These are phyloP conservation scores for Andrena chrysosceles DNA, from an alignment of 2,888 invertebrate species.

Conservation along the genomic window DNA sequence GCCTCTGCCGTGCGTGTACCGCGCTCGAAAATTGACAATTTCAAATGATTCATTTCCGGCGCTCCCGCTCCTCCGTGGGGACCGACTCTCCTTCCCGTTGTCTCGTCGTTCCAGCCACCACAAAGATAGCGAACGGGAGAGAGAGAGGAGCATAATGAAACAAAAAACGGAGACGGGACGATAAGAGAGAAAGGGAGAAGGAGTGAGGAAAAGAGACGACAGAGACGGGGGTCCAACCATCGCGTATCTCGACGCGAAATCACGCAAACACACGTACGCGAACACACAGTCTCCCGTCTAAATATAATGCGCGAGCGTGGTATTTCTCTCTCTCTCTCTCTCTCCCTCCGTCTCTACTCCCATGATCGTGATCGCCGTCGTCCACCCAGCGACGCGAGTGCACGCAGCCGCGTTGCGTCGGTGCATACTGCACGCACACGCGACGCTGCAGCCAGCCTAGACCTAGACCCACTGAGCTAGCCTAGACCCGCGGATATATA, in stretches of 20 bases:
- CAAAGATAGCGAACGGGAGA: slow-evolving; percentile 19
- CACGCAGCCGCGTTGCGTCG: slow-evolving; percentile 67
- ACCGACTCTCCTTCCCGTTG: slow-evolving; percentile 60
- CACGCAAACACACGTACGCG: slow-evolving; percentile 49
- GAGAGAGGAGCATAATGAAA: slow-evolving; percentile 1
- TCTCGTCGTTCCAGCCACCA: slow-evolving; percentile 41
- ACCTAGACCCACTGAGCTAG: slow-evolving; percentile 84
- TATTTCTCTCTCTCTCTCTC: background rate
- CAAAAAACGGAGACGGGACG: slow-evolving; percentile 19
- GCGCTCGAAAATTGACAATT: slow-evolving; percentile 80
- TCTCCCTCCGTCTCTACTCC: slow-evolving; percentile 3
- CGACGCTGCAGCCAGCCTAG: slow-evolving; percentile 79
- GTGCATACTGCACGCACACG: slow-evolving; percentile 72
- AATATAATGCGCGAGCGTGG: slow-evolving; percentile 69
- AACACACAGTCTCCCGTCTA: slow-evolving; percentile 60
- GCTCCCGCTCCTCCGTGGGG: slow-evolving; percentile 54
- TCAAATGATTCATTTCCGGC: slow-evolving; percentile 84
- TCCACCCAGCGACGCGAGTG: slow-evolving; percentile 43
- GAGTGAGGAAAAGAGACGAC: slow-evolving; percentile 11
- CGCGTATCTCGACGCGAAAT: slow-evolving; percentile 48
- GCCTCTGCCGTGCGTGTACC: slow-evolving; percentile 40
- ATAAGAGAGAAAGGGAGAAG: slow-evolving; percentile 6
- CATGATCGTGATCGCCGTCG: slow-evolving; percentile 14
- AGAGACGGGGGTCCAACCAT: slow-evolving; percentile 40
- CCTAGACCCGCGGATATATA: slow-evolving; percentile 79